phyloP scores from a whole-genome alignment of 2,888 invertebrate species.

The Tinea trinotella region DNA sequence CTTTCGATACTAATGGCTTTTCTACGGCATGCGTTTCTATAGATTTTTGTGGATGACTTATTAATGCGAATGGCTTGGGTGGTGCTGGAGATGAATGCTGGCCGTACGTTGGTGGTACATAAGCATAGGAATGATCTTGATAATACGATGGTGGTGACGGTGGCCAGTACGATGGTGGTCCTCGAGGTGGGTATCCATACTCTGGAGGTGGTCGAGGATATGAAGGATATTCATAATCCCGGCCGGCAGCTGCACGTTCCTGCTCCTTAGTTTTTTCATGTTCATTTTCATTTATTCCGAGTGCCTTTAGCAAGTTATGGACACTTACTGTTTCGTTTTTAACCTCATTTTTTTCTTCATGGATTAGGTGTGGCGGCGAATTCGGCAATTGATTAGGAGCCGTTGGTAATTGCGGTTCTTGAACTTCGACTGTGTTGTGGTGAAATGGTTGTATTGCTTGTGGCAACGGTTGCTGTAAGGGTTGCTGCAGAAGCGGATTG shows the following conservation, averaged over 20 bases:
- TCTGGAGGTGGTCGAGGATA: conserved; percentile 20
- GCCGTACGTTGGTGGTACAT: conserved; percentile 20
- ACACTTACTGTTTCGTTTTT: conserved; percentile 29
- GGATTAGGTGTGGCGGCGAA: neutral
- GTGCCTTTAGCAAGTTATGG: conserved; percentile 32
- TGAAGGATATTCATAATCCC: conserved; percentile 25
- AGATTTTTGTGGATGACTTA: conserved; percentile 28
- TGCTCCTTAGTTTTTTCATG: conserved; percentile 24
- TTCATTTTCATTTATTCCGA: conserved; percentile 33
- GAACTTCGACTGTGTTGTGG: neutral
- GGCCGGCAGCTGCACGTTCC: conserved; percentile 25
- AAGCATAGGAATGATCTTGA: conserved; percentile 20
- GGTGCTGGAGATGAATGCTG: conserved; percentile 11
- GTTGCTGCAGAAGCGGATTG: conserved; percentile 13
- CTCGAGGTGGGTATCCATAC: conserved; percentile 26
- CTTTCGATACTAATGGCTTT: conserved; percentile 42
- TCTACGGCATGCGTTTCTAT: conserved; percentile 26
- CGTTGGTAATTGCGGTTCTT: neutral
- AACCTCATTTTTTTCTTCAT: neutral
- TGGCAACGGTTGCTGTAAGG: neutral
- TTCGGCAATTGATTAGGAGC: neutral
- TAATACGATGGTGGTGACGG: conserved; percentile 17
- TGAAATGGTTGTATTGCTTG: neutral
- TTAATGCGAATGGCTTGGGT: conserved; percentile 23
- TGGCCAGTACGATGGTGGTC: conserved; percentile 22